Conservation (phyloP, 1,140 invertebrate species). For the Stegodyphus mimosarum region DNA sequence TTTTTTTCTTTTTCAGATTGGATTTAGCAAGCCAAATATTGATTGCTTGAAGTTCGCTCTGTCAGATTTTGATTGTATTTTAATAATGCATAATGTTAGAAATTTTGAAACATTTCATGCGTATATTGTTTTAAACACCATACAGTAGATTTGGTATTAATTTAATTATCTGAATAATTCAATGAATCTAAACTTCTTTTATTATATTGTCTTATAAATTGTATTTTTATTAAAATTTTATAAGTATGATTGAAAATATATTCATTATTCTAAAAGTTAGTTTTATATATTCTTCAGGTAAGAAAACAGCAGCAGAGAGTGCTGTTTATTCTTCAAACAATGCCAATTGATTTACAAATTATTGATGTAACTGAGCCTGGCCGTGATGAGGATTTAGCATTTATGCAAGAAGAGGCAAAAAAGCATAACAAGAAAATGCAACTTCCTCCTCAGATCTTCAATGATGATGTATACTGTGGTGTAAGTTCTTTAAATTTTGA, state of each 20-base stretch:
- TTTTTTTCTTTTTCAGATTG: too few species aligned
- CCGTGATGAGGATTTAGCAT: constrained; percentile 87
- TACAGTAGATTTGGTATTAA: too few species aligned
- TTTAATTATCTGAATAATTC: too few species aligned
- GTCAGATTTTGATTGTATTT: too few species aligned
- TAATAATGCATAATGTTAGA: too few species aligned
- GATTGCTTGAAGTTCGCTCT: too few species aligned
- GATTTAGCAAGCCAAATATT: too few species aligned
- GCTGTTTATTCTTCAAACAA: constrained; percentile 89
- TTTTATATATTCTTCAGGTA: constrained; percentile 75
- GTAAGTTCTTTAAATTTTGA: constrained; percentile 72
- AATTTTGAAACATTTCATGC: too few species aligned
- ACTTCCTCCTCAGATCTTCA: constrained; percentile 93
- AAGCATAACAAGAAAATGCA: constrained; percentile 77
- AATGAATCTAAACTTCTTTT: too few species aligned
- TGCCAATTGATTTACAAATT: constrained; percentile 85
- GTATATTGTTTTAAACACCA: too few species aligned
- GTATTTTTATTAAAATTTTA: not conserved
- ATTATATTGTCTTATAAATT: too few species aligned
- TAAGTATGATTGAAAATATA: not conserved
- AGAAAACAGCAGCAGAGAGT: constrained; percentile 94
- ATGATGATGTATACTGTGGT: constrained; percentile 91
- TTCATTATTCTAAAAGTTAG: constrained; percentile 38
- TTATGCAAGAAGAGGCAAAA: constrained; percentile 90
- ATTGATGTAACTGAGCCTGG: constrained; percentile 94